Percentiles rank a stretch among this genome's conserved stretches.
Conservation (phyloP, 37 sponge, comb jelly and placozoan genomes). For the Hormiphora californensis region DNA sequence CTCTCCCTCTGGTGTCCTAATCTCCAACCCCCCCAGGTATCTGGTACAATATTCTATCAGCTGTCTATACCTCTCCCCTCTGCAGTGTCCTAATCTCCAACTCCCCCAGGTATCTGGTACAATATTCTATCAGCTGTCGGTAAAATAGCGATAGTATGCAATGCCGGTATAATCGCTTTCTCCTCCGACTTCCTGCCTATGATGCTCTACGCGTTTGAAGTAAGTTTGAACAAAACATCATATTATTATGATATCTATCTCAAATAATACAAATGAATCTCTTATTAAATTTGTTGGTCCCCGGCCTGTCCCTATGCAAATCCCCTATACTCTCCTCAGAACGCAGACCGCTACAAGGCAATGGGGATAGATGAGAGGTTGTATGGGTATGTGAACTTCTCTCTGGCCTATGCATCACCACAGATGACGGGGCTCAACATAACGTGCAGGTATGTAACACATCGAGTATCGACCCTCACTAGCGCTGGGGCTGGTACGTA, state of each 20-base stretch:
- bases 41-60: constrained; percentile 7
- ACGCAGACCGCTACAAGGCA: not conserved
- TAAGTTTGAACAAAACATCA: not conserved
- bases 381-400: not conserved
- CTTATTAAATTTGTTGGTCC: not conserved
- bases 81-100: not conserved
- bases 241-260: not conserved
- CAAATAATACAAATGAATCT: not conserved
- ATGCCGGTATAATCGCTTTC: constrained; percentile 39
- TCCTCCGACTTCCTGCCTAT: constrained; percentile 40
- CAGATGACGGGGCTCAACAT: constrained; percentile 4
- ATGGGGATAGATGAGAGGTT: not conserved
- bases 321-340: too few species aligned
- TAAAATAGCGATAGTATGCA: constrained; percentile 30
- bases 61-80: too few species aligned
- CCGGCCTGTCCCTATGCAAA: too few species aligned
- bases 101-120: constrained; percentile 11
- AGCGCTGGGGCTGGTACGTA: too few species aligned
- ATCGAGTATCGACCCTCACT: too few species aligned
- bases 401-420: not conserved
- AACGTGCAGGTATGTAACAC: constrained; percentile 14
- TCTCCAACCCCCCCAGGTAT: not conserved
- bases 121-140: not conserved
- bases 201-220: constrained; percentile 6
- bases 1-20: too few species aligned